Evolutionary conservation across 1,140 invertebrate genomes (phyloP), one percentile per base, ranked within the genome.

Genomic region (Dinoponera quadriceps): DNA sequence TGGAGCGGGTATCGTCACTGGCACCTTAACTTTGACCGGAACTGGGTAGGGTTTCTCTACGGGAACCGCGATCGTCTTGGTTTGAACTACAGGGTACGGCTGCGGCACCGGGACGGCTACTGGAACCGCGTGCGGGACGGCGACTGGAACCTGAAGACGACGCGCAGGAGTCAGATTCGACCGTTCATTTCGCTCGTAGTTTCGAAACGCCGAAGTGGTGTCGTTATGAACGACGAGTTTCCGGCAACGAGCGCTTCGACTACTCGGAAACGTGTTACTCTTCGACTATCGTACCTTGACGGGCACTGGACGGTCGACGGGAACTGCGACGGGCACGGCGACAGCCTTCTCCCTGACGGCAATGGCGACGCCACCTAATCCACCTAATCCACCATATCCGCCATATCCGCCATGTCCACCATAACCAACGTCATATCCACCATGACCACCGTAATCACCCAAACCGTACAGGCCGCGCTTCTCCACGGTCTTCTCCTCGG

Each of bases 51-150:
- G 93, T 63, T 90, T 92, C 78, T 94, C 93, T 59, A 94, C 93
- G 49, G 93, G 94, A 49, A 94, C 92, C 25, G 83, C 13, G 72
- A 94, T 77, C 0, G 93, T 93, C 73, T 91, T 91, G 51, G 93
- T 94, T 27, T 94, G 89, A 16, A 94, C 71, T 0, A 94, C 93
- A 63, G 94, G 94, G 83, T 94, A 94, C 1, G 93, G 93, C 57
- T 92, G 88, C 63, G 92, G 93, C 0, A 94, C 94, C 51, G 92
- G 93, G 22, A 94, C 93, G 0, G 92, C 71, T 0, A 94, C 92
- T 81, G 94, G 92, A 14, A 91, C 89, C 38, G 93, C 91, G 1
- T 94, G 88, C 13, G 93, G 92, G 7, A 93, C 92, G 2, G 88
- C 89, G 18, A 94, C 94, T 87, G 94, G 90, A 14, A 94, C 93